Evolutionary conservation across 2,888 invertebrate species (phyloP), one percentile per base, ranked within the genome.

Genomic region (Drosophila borborema): DNA sequence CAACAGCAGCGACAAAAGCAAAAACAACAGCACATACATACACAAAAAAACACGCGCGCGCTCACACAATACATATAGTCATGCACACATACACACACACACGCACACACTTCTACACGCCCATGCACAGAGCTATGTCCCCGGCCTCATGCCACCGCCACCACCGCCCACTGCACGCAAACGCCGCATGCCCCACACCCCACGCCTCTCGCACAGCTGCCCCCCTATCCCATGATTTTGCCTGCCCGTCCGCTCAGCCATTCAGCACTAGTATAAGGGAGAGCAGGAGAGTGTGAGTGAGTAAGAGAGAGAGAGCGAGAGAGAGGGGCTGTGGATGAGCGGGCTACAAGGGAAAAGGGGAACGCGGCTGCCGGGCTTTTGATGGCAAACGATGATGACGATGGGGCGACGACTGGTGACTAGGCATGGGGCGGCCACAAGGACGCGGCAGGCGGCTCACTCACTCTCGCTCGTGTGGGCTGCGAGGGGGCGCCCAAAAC

Each of bases 291-390:
- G 49, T 8, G 41, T n/a, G n/a, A n/a, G 41, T 16, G 38, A 41
- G 41, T 28, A 28, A 41, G 41, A 16, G 16, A 41, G 41, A 8
- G 41, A 14, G n/a, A 16, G 38, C n/a, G n/a, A 14, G 36, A 38
- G 36, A 12, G 20, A 20, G 53, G 10, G 34, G 53, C 6, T 6
- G 23, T n/a, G 40, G 54, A 38, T 40, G 23, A 12, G 40, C 6
- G 40, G 28, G 41, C 14, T 12, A 14, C 14, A 20, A 23, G 28
- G 38, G 49, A n/a, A n/a, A 36, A 45, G 51, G 54, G 63, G 43
- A 16, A 65, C 72, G 68, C 77, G 77, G 63, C 74, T 82, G 78
- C 63, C 82, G 88, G 86, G 89, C 82, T 85, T 80, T 74, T 77
- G 78, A 74, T 74, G 80, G 60, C 68, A 71, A 71, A 74, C 61